Percentiles rank a stretch among this genome's conserved stretches.
phyloP scores from a whole-genome alignment of 2,888 invertebrate species.

The Bellardia pandia region DNA sequence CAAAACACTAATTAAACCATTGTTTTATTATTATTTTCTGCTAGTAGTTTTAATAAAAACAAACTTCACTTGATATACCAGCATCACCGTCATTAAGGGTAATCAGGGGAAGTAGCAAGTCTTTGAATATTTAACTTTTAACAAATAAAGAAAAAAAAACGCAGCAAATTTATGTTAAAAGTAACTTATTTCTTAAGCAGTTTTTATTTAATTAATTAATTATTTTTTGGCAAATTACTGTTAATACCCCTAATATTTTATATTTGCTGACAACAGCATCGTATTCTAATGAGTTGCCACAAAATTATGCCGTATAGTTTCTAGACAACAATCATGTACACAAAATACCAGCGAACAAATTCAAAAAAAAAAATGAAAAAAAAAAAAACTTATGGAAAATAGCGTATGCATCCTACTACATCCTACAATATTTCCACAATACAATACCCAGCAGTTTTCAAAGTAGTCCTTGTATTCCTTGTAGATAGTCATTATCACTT shows the following conservation, averaged over 20 bases:
- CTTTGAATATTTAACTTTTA: no score
- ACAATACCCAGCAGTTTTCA: background rate
- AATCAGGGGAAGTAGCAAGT: background rate
- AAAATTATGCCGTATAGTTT: slow-evolving; percentile 58
- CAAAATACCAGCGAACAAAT: slow-evolving; percentile 5
- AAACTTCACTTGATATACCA: slow-evolving; percentile 33
- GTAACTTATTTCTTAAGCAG: no score
- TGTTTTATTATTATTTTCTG: slow-evolving; percentile 55
- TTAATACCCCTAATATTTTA: slow-evolving; percentile 39
- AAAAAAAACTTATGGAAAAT: slow-evolving; percentile 7
- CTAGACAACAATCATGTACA: slow-evolving; percentile 16
- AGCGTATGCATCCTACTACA: background rate
- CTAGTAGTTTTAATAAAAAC: slow-evolving; percentile 42
- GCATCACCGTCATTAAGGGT: background rate
- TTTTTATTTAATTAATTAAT: background rate
- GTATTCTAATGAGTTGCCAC: slow-evolving; percentile 63
- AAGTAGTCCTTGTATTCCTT: no score
- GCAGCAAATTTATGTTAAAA: background rate
- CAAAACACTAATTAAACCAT: slow-evolving; percentile 56
- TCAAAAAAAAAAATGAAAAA: background rate
- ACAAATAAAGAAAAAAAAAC: background rate
- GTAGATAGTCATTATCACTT: no score
- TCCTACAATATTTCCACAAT: slow-evolving; percentile 6
- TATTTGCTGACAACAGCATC: slow-evolving; percentile 7
- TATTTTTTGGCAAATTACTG: background rate